These are phyloP conservation scores for Discoglossus pictus DNA, from an alignment of 2,797 vertebrate genomes.

Conservation along the genomic window DNA sequence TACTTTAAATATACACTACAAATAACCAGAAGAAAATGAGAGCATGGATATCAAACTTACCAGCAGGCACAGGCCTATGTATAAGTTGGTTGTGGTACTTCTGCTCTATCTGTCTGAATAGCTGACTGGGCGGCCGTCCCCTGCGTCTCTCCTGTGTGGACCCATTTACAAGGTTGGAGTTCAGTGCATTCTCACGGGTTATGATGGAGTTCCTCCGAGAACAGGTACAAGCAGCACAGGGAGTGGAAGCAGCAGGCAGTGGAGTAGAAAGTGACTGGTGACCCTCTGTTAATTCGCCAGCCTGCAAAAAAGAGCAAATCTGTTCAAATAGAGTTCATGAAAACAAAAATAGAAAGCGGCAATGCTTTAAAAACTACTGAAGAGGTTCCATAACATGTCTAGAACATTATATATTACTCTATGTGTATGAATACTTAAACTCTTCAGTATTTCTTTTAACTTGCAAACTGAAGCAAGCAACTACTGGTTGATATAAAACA, in stretches of 20 bases:
- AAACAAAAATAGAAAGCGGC: too few species aligned
- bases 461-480: too few species aligned
- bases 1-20: too few species aligned
- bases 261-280: constrained; percentile 53
- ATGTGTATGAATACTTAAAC: too few species aligned
- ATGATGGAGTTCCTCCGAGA: constrained; percentile 40
- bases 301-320: constrained; percentile 16
- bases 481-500: too few species aligned
- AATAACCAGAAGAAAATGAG: accelerated
- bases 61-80: constrained; percentile 85
- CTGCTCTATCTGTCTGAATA: constrained; percentile 90
- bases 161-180: constrained; percentile 51
- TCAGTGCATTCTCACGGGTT: constrained; percentile 49
- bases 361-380: too few species aligned
- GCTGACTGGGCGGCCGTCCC: constrained; percentile 85
- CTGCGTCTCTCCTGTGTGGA: constrained; percentile 79
- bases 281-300: constrained; percentile 38
- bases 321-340: too few species aligned
- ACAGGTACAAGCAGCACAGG: constrained; percentile 53
- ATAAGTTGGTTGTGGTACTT: constrained; percentile 88
- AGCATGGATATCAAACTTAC: constrained; percentile 66
- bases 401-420: too few species aligned
- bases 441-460: too few species aligned
- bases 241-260: constrained; percentile 61
- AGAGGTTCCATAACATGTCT: too few species aligned